phyloP scores from a whole-genome alignment of 2,888 invertebrate genomes.

The Venusia cambrica region DNA sequence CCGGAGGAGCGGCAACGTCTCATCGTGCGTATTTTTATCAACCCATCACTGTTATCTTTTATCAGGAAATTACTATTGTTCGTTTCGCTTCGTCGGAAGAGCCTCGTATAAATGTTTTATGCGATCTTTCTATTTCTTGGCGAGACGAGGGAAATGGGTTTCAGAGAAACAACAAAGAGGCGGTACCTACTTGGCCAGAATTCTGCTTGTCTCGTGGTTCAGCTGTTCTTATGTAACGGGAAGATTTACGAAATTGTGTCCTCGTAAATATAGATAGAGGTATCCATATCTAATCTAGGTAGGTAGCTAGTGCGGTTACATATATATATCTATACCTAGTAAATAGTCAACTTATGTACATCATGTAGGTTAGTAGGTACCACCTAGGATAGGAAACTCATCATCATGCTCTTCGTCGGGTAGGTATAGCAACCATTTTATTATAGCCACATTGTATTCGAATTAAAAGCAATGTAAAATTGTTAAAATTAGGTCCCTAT shows the following conservation, averaged over 20 bases:
- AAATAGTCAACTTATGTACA: no score
- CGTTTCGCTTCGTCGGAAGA: constrained; percentile 14
- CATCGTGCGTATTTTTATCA: constrained; percentile 69
- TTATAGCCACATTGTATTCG: no score
- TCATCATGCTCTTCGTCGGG: no score
- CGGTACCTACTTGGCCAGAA: constrained; percentile 34
- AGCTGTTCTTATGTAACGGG: constrained; percentile 15
- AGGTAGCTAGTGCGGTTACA: no score
- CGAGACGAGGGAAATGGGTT: constrained; percentile 29
- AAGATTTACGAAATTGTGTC: constrained; percentile 14
- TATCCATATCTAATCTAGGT: no score
- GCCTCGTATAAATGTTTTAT: constrained; percentile 10
- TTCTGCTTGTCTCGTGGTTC: constrained; percentile 15
- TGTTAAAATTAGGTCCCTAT: no score
- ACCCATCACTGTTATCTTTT: constrained; percentile 50
- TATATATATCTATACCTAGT: no score
- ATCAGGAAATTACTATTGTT: constrained; percentile 24
- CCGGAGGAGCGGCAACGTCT: constrained; percentile 54
- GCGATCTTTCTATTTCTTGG: constrained; percentile 23
- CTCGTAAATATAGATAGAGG: no score
- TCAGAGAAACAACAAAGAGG: constrained; percentile 31
- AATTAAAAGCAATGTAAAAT: no score
- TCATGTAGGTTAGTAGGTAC: no score
- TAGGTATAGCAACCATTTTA: no score
- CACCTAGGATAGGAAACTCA: no score